Evolutionary conservation across 2,888 invertebrate genomes (phyloP).

Genomic region (Cryptocheilus praepositus): DNA sequence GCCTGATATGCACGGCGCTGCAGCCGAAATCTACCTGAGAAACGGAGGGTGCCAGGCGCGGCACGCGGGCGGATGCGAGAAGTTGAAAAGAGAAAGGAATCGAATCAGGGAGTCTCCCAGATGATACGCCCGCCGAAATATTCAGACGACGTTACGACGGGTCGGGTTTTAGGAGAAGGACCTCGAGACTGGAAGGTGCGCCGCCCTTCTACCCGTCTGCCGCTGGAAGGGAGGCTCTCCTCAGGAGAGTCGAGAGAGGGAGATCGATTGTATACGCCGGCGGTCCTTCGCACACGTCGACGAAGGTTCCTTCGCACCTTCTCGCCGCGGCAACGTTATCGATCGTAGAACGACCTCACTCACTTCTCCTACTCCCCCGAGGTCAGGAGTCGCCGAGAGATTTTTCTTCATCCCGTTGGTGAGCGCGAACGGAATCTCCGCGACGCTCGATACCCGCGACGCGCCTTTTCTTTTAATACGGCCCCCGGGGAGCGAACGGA

Average conservation of each 20-base stretch:
- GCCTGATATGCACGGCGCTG: conserved; percentile 31
- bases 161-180: not conserved
- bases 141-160: not conserved
- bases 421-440: not conserved
- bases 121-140: conserved; percentile 6
- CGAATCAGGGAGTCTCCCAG: conserved; percentile 5
- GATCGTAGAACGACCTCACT: conserved; percentile 60
- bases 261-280: conserved; percentile 29
- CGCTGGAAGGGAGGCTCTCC: not conserved
- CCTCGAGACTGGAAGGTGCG: no score
- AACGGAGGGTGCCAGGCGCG: not conserved
- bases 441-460: not conserved
- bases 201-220: no score
- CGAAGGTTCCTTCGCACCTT: conserved; percentile 52
- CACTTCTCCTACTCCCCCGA: conserved; percentile 57
- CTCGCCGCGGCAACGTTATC: conserved; percentile 48
- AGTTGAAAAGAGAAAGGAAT: not conserved
- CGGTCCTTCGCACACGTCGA: conserved; percentile 2
- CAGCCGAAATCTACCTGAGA: conserved; percentile 38
- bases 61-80: not conserved
- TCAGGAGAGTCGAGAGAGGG: conserved; percentile 18
- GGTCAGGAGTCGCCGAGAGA: conserved; percentile 52
- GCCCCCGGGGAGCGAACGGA: no score
- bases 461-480: no score
- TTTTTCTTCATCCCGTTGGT: conserved; percentile 25